These are phyloP conservation scores for Apodemia mormo DNA, from an alignment of 2,888 invertebrate species.

Conservation along the genomic window DNA sequence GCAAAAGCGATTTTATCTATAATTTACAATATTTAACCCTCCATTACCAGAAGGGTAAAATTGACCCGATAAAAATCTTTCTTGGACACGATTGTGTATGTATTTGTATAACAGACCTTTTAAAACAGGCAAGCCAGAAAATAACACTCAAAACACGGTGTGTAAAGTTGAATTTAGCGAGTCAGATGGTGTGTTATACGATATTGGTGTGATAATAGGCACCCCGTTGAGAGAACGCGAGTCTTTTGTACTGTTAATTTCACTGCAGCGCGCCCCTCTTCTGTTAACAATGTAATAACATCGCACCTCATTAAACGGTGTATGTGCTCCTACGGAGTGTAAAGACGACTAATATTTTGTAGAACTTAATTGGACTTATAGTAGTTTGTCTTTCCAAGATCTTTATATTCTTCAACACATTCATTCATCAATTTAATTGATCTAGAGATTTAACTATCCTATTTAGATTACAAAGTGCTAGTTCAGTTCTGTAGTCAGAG, in stretches of 20 bases:
- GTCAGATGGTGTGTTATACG: constrained; percentile 8
- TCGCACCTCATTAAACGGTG: constrained; percentile 57
- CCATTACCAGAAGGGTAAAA: constrained; percentile 38
- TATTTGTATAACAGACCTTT: constrained; percentile 47
- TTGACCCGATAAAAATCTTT: constrained; percentile 56
- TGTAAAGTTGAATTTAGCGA: constrained; percentile 30
- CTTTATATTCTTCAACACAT: too few species aligned
- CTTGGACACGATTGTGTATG: constrained; percentile 46
- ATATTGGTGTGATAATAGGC: constrained; percentile 50
- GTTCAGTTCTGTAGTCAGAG: too few species aligned
- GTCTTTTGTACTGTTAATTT: constrained; percentile 62
- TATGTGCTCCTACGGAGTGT: constrained; percentile 32
- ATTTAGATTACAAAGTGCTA: too few species aligned
- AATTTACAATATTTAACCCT: constrained; percentile 35
- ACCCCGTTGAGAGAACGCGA: constrained; percentile 55
- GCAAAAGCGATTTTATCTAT: not conserved
- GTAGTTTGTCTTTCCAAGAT: too few species aligned
- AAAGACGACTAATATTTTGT: too few species aligned
- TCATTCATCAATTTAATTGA: too few species aligned
- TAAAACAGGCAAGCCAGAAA: constrained; percentile 16
- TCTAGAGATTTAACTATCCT: too few species aligned
- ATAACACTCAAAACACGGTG: constrained; percentile 29
- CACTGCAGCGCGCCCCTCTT: constrained; percentile 50
- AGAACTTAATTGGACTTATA: too few species aligned
- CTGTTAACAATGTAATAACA: constrained; percentile 42